These are phyloP conservation scores for Cheilosia pagana DNA, from an alignment of 2,888 invertebrate species.

Conservation along the genomic window DNA sequence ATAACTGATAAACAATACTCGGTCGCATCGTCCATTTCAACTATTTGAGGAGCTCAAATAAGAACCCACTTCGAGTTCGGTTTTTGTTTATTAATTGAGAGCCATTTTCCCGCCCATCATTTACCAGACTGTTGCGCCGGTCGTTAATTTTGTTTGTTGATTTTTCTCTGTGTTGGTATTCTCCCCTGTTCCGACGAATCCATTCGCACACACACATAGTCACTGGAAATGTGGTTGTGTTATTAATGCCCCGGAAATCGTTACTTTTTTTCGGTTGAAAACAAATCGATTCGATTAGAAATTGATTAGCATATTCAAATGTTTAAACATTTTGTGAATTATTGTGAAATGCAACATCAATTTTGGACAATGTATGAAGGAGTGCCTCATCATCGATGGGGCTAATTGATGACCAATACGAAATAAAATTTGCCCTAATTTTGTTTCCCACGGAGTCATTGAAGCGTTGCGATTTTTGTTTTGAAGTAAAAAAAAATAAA, in stretches of 20 bases:
- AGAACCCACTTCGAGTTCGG: constrained; percentile 27
- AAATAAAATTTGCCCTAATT: constrained; percentile 47
- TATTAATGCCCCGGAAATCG: constrained; percentile 61
- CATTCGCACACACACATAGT: not conserved
- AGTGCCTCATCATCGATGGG: constrained; percentile 51
- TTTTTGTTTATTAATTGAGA: constrained; percentile 63
- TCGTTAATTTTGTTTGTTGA: constrained; percentile 45
- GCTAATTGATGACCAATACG: constrained; percentile 52
- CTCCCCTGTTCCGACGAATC: not conserved
- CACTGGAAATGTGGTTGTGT: constrained; percentile 22
- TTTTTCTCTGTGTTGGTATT: constrained; percentile 13
- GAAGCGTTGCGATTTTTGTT: constrained; percentile 54
- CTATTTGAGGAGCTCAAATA: constrained; percentile 44
- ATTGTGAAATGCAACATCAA: constrained; percentile 58
- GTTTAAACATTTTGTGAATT: constrained; percentile 53
- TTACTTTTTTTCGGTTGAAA: constrained; percentile 46
- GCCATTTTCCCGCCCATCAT: constrained; percentile 32
- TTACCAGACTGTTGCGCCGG: constrained; percentile 41
- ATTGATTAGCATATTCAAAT: constrained; percentile 58
- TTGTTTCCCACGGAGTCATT: constrained; percentile 63
- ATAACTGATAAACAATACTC: constrained; percentile 53
- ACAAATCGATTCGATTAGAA: constrained; percentile 63
- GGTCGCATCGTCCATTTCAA: constrained; percentile 31
- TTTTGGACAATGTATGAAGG: constrained; percentile 53
- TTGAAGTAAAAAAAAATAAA: constrained; percentile 15